Conservation (phyloP, 2,888 invertebrate species). For the Eucriotettix oculatus region DNA sequence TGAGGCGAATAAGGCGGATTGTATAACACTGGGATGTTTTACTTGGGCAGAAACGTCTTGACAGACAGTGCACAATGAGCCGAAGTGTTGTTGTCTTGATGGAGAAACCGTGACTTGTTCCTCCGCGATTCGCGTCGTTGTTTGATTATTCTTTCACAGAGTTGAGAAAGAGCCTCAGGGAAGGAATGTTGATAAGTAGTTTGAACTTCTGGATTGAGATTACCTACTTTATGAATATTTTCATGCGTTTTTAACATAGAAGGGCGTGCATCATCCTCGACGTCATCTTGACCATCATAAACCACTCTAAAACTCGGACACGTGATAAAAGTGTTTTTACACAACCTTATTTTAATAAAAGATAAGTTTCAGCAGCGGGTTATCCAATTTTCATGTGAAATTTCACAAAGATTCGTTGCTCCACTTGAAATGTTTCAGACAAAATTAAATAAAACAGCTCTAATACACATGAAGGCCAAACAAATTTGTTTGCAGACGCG, state of each 20-base stretch:
- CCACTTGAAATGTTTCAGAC: background rate
- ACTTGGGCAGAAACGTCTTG: background rate
- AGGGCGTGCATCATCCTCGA: background rate
- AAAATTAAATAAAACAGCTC: background rate
- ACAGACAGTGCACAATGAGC: background rate
- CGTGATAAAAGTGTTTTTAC: background rate
- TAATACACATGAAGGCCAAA: background rate
- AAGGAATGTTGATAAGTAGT: background rate
- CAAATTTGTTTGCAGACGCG: background rate
- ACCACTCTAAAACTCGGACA: background rate
- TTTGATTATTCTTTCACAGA: background rate
- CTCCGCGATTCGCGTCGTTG: background rate
- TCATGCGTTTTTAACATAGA: background rate
- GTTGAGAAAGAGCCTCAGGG: background rate
- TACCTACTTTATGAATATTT: background rate
- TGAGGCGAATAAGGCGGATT: constrained; percentile 10
- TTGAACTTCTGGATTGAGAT: background rate
- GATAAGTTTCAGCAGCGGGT: background rate
- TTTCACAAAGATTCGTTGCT: background rate
- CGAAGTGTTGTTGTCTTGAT: background rate
- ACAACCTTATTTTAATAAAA: background rate
- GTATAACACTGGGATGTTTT: constrained; percentile 1
- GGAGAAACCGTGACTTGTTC: constrained; percentile 1
- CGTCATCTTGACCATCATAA: background rate
- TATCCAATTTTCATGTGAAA: background rate